phyloP scores from a whole-genome alignment of 2,797 vertebrate species.

The Spinus pinus region DNA sequence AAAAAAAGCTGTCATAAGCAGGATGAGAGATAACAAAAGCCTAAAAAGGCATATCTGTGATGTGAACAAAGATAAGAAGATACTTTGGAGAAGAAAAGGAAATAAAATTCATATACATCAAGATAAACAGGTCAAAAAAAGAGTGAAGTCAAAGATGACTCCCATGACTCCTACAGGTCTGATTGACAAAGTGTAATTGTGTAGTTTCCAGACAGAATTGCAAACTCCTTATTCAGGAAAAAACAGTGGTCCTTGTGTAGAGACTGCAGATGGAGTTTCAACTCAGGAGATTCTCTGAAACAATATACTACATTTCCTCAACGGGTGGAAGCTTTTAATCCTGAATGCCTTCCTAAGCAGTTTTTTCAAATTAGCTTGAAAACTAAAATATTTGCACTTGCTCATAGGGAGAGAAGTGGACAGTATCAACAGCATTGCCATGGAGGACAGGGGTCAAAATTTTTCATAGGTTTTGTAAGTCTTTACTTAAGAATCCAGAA shows the following conservation, averaged over 20 bases:
- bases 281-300: neutral
- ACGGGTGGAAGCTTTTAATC: constrained; percentile 10
- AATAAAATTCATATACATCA: constrained; percentile 13
- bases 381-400: neutral
- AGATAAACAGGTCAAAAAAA: constrained; percentile 11
- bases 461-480: neutral
- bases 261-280: constrained; percentile 22
- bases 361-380: neutral
- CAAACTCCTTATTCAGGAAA: neutral
- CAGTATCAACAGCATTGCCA: neutral
- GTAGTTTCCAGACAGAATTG: neutral
- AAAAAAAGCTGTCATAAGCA: constrained; percentile 19
- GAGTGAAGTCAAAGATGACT: neutral
- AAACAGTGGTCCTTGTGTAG: constrained; percentile 15
- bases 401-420: neutral
- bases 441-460: neutral
- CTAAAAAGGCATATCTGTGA: neutral
- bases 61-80: neutral
- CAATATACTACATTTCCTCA: neutral
- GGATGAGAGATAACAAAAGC: neutral
- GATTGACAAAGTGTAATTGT: neutral
- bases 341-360: neutral
- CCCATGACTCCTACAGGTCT: neutral
- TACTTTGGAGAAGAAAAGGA: constrained; percentile 14
- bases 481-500: neutral